Conservation (phyloP, 2,888 invertebrate genomes). For the Zonitis immaculata region DNA sequence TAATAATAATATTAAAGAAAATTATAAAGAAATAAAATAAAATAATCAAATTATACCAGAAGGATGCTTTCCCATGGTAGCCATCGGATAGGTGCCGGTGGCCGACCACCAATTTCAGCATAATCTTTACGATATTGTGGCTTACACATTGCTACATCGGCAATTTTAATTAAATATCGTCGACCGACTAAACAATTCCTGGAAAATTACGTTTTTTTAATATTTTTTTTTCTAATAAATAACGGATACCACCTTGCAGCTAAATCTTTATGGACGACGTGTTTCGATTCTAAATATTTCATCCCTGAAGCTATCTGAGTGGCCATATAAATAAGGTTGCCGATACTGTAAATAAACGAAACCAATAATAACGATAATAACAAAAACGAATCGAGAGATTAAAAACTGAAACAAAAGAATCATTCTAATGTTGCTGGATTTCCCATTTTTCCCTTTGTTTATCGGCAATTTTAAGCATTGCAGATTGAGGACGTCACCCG, state of each 20-base stretch:
- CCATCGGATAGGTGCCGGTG: slow-evolving; percentile 61
- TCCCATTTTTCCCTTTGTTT: background rate
- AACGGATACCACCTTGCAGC: slow-evolving; percentile 70
- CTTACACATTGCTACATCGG: slow-evolving; percentile 61
- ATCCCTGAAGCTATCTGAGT: slow-evolving; percentile 74
- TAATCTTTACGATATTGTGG: slow-evolving; percentile 60
- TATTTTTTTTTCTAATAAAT: slow-evolving; percentile 6
- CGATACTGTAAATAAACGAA: slow-evolving; percentile 52
- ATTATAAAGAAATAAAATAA: no score
- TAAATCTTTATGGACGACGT: slow-evolving; percentile 74
- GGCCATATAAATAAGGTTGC: slow-evolving; percentile 66
- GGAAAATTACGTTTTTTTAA: slow-evolving; percentile 20
- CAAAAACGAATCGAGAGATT: no score
- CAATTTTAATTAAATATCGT: slow-evolving; percentile 58
- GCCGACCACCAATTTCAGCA: slow-evolving; percentile 58
- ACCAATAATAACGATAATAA: background rate
- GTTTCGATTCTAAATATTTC: slow-evolving; percentile 73
- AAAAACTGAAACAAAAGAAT: no score
- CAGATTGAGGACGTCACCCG: no score
- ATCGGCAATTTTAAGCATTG: no score
- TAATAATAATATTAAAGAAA: no score
- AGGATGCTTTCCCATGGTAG: slow-evolving; percentile 63
- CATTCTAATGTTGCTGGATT: background rate
- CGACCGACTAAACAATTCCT: slow-evolving; percentile 61
- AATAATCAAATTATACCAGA: no score